Percentiles rank a stretch among this genome's conserved stretches.
Conservation (phyloP, 2,888 invertebrate species). For the Adelphocoris suturalis region DNA sequence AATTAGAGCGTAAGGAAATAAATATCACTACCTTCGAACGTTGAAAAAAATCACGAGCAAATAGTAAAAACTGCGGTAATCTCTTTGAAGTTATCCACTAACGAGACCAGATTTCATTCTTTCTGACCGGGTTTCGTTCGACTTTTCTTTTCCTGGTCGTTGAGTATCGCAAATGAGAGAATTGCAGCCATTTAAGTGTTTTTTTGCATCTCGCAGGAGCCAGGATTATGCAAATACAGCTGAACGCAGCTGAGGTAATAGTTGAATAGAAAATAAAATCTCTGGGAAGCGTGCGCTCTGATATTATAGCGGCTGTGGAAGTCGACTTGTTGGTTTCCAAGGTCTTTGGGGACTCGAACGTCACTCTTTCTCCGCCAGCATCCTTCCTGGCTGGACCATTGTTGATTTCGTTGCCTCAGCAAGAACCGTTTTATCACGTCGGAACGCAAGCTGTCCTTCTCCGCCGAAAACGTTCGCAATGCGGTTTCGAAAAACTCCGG, state of each 20-base stretch:
- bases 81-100: not conserved
- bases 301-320: not conserved
- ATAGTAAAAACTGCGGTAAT: not conserved
- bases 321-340: not conserved
- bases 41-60: not conserved
- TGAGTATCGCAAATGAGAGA: not conserved
- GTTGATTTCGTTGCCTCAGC: conserved; percentile 11
- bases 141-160: not conserved
- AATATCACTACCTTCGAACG: not conserved
- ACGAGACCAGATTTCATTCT: not conserved
- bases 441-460: too few species aligned
- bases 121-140: not conserved
- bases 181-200: not conserved
- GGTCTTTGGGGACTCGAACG: not conserved
- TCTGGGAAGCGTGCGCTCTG: not conserved
- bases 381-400: conserved; percentile 39
- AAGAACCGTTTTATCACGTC: not conserved
- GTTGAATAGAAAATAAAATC: not conserved
- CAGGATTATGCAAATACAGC: conserved; percentile 3
- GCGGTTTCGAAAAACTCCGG: too few species aligned
- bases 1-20: not conserved
- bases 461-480: too few species aligned
- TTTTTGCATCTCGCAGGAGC: not conserved
- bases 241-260: not conserved
- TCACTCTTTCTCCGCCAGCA: not conserved